These are phyloP conservation scores for Lamproptera curius DNA, from an alignment of 2,888 invertebrate genomes.

Conservation along the genomic window DNA sequence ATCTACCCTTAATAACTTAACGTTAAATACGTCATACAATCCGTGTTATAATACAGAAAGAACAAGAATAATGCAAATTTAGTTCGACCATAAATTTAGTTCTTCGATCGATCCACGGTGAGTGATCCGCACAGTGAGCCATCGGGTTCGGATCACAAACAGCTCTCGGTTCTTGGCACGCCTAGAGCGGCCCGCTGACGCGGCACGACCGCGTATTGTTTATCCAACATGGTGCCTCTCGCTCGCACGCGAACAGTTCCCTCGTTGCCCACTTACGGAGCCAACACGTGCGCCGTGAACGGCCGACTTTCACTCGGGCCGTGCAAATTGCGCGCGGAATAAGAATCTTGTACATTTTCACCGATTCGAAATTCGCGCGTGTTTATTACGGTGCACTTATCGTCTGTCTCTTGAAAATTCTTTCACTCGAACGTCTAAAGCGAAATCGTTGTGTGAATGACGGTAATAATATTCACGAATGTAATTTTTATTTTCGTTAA, in stretches of 20 bases:
- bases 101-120: too few relatives aligned
- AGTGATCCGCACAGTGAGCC: too few relatives aligned
- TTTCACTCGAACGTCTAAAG: too few relatives aligned
- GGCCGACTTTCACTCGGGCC: slow-evolving; percentile 56
- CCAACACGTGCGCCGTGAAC: slow-evolving; percentile 28
- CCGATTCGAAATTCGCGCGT: slow-evolving; percentile 1
- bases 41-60: neutral
- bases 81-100: neutral
- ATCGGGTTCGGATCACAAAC: neutral
- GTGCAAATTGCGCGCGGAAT: slow-evolving; percentile 27
- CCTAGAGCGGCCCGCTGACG: slow-evolving; percentile 41
- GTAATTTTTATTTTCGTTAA: too few relatives aligned
- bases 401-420: too few relatives aligned
- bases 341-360: slow-evolving; percentile 22
- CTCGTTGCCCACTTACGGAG: slow-evolving; percentile 35
- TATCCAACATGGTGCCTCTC: slow-evolving; percentile 3
- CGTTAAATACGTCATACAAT: neutral
- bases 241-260: slow-evolving; percentile 3
- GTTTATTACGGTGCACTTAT: too few relatives aligned
- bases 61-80: neutral
- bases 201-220: slow-evolving; percentile 23
- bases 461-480: too few relatives aligned
- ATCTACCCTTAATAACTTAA: neutral
- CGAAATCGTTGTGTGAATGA: too few relatives aligned
- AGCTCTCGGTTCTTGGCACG: slow-evolving; percentile 33